phyloP scores from a whole-genome alignment of 2,113 vertebrate species.

The Megaptera novaeangliae region DNA sequence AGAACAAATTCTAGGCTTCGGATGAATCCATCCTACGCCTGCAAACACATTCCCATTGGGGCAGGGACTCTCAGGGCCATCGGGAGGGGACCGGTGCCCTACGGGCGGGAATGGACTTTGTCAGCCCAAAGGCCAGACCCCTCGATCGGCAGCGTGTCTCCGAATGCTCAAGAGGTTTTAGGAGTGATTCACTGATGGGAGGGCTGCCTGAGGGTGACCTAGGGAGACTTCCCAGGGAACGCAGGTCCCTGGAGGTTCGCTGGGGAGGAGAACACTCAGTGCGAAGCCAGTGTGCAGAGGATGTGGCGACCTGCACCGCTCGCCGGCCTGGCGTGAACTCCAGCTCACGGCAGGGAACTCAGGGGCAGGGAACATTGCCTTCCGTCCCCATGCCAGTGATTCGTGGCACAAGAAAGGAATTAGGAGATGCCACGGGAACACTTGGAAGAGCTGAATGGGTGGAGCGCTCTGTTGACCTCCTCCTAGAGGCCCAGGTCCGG shows the following conservation, averaged over 20 bases:
- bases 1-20: too few species aligned
- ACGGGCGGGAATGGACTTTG: rapidly evolving
- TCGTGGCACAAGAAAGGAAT: rapidly evolving
- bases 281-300: rapidly evolving
- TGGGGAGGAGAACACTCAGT: rapidly evolving
- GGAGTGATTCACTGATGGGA: not conserved
- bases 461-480: rapidly evolving
- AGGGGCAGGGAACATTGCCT: rapidly evolving
- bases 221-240: not conserved
- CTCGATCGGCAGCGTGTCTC: not conserved
- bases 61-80: not conserved
- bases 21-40: rapidly evolving
- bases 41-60: rapidly evolving
- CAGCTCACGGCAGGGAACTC: rapidly evolving
- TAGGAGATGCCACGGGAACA: rapidly evolving
- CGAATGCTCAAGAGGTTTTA: not conserved
- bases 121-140: not conserved
- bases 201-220: not conserved
- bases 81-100: rapidly evolving
- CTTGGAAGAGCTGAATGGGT: not conserved
- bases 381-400: rapidly evolving
- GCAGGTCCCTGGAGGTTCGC: rapidly evolving
- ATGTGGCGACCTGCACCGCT: rapidly evolving
- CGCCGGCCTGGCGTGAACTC: rapidly evolving
- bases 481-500: not conserved